Evolutionary conservation across 2,888 invertebrate species (phyloP).

Genomic region (Tricholauxania praeusta): DNA sequence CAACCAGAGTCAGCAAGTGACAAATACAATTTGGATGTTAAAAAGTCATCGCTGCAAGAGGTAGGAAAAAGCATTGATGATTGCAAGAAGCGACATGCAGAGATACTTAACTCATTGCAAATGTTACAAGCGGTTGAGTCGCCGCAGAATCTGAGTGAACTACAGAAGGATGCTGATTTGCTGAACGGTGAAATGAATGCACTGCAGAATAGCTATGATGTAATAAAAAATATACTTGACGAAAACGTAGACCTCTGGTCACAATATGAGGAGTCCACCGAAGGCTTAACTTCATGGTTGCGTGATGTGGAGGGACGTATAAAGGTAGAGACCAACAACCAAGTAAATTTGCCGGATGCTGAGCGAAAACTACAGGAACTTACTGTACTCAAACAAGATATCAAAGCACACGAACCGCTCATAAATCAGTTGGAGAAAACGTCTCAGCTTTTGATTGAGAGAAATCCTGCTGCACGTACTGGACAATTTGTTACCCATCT

Average conservation of each 20-base stretch:
- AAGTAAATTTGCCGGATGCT: slow-evolving; percentile 77
- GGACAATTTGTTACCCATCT: slow-evolving; percentile 85
- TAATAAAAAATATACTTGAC: slow-evolving; percentile 76
- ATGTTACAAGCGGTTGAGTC: slow-evolving; percentile 81
- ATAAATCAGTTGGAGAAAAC: slow-evolving; percentile 77
- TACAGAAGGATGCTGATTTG: slow-evolving; percentile 78
- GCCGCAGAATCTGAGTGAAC: slow-evolving; percentile 75
- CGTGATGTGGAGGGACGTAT: slow-evolving; percentile 83
- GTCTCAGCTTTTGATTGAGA: slow-evolving; percentile 79
- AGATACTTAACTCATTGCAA: slow-evolving; percentile 78
- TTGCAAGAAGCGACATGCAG: slow-evolving; percentile 75
- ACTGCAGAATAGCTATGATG: slow-evolving; percentile 75
- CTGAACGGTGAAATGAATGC: slow-evolving; percentile 79
- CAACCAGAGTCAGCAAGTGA: slow-evolving; percentile 90
- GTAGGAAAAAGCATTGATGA: slow-evolving; percentile 80
- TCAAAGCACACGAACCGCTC: slow-evolving; percentile 75
- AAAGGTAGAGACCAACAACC: slow-evolving; percentile 78
- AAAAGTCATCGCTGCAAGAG: slow-evolving; percentile 83
- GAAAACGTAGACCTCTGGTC: slow-evolving; percentile 83
- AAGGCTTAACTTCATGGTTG: slow-evolving; percentile 80
- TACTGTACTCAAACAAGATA: slow-evolving; percentile 73
- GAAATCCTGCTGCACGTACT: slow-evolving; percentile 86
- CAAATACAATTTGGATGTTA: slow-evolving; percentile 92
- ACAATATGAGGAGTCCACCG: slow-evolving; percentile 82
- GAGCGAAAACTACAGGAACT: slow-evolving; percentile 79